phyloP scores from a whole-genome alignment of 2,113 vertebrate genomes.

The Brachyistius frenatus region DNA sequence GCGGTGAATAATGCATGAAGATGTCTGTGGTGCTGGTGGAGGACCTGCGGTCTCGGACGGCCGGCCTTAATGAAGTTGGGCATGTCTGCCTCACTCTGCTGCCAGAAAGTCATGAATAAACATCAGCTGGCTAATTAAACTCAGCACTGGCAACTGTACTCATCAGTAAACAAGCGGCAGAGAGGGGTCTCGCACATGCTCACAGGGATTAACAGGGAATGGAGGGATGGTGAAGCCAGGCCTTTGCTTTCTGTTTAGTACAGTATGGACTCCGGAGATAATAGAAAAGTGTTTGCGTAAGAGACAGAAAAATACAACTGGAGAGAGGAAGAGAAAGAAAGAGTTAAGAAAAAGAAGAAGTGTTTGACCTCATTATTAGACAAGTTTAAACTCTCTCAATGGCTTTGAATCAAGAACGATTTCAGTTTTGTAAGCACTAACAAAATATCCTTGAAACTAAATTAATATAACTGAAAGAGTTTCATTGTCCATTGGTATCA shows the following conservation, averaged over 20 bases:
- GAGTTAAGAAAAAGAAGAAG: neutral
- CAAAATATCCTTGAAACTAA: neutral
- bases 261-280: conserved; percentile 46
- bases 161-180: conserved; percentile 77
- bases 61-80: conserved; percentile 75
- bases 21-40: conserved; percentile 53
- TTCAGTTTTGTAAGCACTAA: neutral
- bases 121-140: conserved; percentile 83
- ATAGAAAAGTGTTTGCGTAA: too few relatives aligned
- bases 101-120: conserved; percentile 83
- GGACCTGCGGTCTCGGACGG: conserved; percentile 59
- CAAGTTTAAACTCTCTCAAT: conserved; percentile 5
- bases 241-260: conserved; percentile 50
- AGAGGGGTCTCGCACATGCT: conserved; percentile 40
- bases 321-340: neutral
- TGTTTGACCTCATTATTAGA: conserved; percentile 39
- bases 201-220: conserved; percentile 44
- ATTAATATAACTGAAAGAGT: neutral
- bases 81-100: conserved; percentile 60
- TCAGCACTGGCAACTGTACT: conserved; percentile 71
- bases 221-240: conserved; percentile 46
- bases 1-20: conserved; percentile 79
- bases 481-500: neutral
- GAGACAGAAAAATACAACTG: too few relatives aligned
- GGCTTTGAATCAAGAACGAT: neutral